Evolutionary conservation across 2,113 vertebrate genomes (phyloP).

Genomic region (Callospermophilus lateralis): DNA sequence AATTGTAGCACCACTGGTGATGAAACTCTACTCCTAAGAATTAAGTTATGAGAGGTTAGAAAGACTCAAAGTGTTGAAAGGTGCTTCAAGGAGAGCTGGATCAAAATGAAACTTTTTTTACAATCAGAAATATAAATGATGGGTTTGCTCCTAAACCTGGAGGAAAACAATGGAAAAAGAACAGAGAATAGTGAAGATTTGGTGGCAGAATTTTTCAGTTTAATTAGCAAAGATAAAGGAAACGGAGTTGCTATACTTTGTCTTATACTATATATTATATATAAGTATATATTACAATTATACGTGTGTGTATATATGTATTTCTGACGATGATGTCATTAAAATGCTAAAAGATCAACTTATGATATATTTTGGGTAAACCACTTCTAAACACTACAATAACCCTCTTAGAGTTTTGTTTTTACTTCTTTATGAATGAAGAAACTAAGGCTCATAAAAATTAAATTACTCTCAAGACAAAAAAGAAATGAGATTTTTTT

Average conservation of each 20-base stretch:
- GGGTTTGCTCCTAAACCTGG: not conserved
- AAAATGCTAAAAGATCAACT: not conserved
- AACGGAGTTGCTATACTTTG: not conserved
- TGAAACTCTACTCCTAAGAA: not conserved
- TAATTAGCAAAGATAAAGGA: constrained; percentile 41
- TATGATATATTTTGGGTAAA: not conserved
- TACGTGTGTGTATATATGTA: too few relatives aligned
- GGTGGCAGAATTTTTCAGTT: not conserved
- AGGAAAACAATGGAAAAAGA: not conserved
- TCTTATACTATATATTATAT: not conserved
- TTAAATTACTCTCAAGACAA: not conserved
- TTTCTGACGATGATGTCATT: not conserved
- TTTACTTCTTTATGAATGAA: constrained; percentile 48
- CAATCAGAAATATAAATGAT: not conserved
- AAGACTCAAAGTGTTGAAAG: not conserved
- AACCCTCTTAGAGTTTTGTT: not conserved
- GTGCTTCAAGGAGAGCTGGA: not conserved
- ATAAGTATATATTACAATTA: too few relatives aligned
- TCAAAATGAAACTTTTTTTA: not conserved
- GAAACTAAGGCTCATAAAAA: constrained; percentile 18
- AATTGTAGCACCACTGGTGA: not conserved
- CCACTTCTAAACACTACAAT: not conserved
- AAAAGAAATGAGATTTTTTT: not conserved
- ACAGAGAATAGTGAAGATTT: not conserved
- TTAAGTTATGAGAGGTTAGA: not conserved